A percentile compares a stretch with the other conserved stretches of the same genome.
Conservation (phyloP, 1,140 invertebrate genomes). For the Drosophila simulans region DNA sequence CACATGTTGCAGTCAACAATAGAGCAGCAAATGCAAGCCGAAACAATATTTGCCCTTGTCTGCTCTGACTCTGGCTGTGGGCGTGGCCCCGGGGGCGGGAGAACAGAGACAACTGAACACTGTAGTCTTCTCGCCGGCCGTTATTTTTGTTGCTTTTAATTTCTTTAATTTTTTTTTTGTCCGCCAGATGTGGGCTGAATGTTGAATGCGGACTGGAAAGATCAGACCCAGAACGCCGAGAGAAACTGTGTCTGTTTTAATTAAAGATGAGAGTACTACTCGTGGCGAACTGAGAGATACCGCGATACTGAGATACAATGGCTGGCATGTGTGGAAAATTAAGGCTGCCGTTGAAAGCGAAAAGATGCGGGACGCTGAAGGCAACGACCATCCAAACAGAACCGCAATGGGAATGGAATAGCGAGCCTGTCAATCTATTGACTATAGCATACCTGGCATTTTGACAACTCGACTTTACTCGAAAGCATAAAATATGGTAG, state of each 20-base stretch:
- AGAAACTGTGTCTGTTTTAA: constrained; percentile 77
- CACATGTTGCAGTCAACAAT: constrained; percentile 75
- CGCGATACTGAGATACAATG: constrained; percentile 13
- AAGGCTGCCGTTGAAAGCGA: constrained; percentile 72
- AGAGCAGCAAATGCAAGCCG: constrained; percentile 64
- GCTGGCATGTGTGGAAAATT: constrained; percentile 78
- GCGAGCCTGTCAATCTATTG: constrained; percentile 34
- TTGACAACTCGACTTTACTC: neutral
- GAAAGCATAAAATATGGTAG: constrained; percentile 5
- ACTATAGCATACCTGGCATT: constrained; percentile 13
- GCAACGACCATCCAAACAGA: constrained; percentile 55
- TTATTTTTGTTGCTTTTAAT: constrained; percentile 68
- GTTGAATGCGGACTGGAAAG: constrained; percentile 57
- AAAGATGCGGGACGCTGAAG: constrained; percentile 73
- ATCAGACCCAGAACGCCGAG: constrained; percentile 44
- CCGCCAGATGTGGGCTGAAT: constrained; percentile 72
- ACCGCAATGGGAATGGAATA: constrained; percentile 10
- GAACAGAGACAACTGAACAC: constrained; percentile 39
- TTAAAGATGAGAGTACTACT: constrained; percentile 49
- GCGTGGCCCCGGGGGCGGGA: constrained; percentile 31
- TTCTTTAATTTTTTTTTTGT: constrained; percentile 78
- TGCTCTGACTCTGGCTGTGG: constrained; percentile 23
- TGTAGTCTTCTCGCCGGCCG: constrained; percentile 5
- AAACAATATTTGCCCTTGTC: constrained; percentile 84
- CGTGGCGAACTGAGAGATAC: constrained; percentile 5